Evolutionary conservation across 2,888 invertebrate genomes (phyloP).

Genomic region (Andricus quercusramuli): DNA sequence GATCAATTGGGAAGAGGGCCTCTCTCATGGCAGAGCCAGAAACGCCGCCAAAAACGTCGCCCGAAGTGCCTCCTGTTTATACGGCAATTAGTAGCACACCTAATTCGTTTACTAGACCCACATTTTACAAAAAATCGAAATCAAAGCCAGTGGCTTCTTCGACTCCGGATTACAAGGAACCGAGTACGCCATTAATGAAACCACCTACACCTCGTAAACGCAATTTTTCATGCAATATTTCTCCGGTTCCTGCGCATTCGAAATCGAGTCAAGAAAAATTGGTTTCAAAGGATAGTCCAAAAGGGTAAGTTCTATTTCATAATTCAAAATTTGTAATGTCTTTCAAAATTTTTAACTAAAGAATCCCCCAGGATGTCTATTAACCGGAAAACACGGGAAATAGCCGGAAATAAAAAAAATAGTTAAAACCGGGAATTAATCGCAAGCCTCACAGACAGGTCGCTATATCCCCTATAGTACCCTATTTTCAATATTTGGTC

Average conservation of each 20-base stretch:
- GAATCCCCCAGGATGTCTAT: too few species aligned
- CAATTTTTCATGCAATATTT: conserved; percentile 60
- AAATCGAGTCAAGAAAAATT: conserved; percentile 25
- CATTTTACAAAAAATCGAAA: conserved; percentile 59
- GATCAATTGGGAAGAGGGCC: conserved; percentile 53
- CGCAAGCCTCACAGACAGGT: too few species aligned
- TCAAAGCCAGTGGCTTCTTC: conserved; percentile 71
- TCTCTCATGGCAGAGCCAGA: conserved; percentile 18
- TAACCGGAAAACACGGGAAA: too few species aligned
- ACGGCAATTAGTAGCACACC: conserved; percentile 69
- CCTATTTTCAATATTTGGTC: too few species aligned
- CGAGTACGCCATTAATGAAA: conserved; percentile 31
- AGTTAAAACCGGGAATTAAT: too few species aligned
- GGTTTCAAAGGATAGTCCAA: conserved; percentile 51
- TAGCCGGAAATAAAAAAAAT: too few species aligned
- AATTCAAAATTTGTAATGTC: too few species aligned
- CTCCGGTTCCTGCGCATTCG: conserved; percentile 64
- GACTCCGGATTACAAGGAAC: conserved; percentile 66
- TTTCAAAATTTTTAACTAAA: too few species aligned
- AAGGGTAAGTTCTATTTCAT: conserved; percentile 52
- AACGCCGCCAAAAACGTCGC: conserved; percentile 13
- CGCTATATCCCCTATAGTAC: too few species aligned
- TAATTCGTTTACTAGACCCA: conserved; percentile 53
- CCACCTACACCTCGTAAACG: conserved; percentile 5
- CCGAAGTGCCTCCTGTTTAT: not conserved